Conservation (phyloP, 2,113 vertebrate species). For the Mohoua ochrocephala region DNA sequence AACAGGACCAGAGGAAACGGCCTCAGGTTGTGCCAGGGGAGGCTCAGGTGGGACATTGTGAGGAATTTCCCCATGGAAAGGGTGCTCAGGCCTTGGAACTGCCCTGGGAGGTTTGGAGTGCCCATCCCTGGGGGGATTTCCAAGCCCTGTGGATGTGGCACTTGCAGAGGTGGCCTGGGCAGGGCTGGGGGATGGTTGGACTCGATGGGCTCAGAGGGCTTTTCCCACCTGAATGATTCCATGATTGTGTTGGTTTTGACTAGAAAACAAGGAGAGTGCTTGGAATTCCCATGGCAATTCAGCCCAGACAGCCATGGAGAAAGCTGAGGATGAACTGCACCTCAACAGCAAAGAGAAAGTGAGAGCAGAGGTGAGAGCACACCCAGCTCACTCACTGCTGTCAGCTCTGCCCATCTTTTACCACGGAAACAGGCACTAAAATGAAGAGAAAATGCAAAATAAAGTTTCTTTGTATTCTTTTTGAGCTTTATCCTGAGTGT, state of each 20-base stretch:
- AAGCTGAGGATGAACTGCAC: neutral
- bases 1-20: neutral
- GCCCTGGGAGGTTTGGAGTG: neutral
- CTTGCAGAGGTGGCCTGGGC: too few species aligned
- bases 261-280: neutral
- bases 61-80: neutral
- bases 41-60: neutral
- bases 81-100: neutral
- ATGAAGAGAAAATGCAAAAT: neutral
- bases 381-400: neutral
- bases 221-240: neutral
- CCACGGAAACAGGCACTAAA: rapidly evolving
- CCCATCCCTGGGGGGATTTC: neutral
- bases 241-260: neutral
- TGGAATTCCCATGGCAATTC: neutral
- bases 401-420: neutral
- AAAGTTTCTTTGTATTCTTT: neutral
- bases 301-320: neutral
- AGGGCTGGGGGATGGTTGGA: neutral
- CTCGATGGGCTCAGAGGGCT: neutral
- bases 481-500: neutral
- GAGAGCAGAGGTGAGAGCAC: neutral
- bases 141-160: neutral
- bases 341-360: neutral
- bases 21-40: neutral